These are phyloP conservation scores for Melanargia galathea DNA, from an alignment of 2,888 invertebrate species.

Conservation along the genomic window DNA sequence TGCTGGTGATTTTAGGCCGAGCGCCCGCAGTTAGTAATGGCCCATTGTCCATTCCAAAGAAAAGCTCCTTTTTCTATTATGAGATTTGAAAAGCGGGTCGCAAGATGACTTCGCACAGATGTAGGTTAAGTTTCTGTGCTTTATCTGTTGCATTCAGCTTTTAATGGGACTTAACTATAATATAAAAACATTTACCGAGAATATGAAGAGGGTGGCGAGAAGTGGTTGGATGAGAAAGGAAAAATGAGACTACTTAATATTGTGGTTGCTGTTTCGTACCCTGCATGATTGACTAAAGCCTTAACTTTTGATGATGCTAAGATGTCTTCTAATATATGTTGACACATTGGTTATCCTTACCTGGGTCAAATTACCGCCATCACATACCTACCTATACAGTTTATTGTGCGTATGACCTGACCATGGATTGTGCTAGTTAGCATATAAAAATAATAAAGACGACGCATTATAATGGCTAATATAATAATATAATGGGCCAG, in stretches of 20 bases:
- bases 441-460: slow-evolving; percentile 21
- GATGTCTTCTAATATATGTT: not conserved
- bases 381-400: slow-evolving; percentile 11
- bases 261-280: not conserved
- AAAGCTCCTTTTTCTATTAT: slow-evolving; percentile 26
- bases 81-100: slow-evolving; percentile 22
- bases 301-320: not conserved
- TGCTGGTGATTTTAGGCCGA: slow-evolving; percentile 30
- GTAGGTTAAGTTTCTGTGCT: slow-evolving; percentile 17
- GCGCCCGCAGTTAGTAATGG: slow-evolving; percentile 25
- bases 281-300: not conserved
- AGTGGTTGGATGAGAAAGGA: not conserved
- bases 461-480: slow-evolving; percentile 17
- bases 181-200: slow-evolving; percentile 2
- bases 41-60: slow-evolving; percentile 25
- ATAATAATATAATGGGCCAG: slow-evolving; percentile 20
- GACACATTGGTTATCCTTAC: not conserved
- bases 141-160: slow-evolving; percentile 23
- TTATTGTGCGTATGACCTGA: slow-evolving; percentile 19
- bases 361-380: slow-evolving; percentile 1
- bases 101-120: slow-evolving; percentile 14
- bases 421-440: slow-evolving; percentile 18
- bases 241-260: not conserved
- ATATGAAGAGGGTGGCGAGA: not conserved
- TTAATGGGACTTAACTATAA: slow-evolving; percentile 9